These are phyloP conservation scores for Cyanoramphus novaezelandiae DNA, from an alignment of 2,113 vertebrate species.

Conservation along the genomic window DNA sequence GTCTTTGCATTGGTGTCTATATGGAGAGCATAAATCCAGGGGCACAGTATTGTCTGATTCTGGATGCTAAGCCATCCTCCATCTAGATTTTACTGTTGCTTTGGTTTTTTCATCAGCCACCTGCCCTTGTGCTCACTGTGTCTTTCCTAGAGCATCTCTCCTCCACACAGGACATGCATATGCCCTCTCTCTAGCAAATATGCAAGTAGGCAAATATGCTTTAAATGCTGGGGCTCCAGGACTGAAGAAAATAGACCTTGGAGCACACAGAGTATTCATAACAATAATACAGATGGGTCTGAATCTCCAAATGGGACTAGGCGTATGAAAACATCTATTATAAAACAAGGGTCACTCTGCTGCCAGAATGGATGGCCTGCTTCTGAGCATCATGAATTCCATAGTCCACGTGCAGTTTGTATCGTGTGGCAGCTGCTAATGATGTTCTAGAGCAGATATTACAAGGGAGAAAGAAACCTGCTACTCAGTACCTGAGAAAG, in stretches of 20 bases:
- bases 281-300: not conserved
- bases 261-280: not conserved
- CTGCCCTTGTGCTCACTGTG: not conserved
- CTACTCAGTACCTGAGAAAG: not conserved
- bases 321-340: not conserved
- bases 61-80: not conserved
- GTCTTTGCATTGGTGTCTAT: not conserved
- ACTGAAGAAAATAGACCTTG: not conserved
- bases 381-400: slow-evolving; percentile 21
- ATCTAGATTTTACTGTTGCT: rapidly evolving
- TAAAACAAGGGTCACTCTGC: not conserved
- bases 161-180: rapidly evolving
- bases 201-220: not conserved
- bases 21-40: not conserved
- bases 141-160: not conserved
- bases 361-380: not conserved
- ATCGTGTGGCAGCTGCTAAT: not conserved
- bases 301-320: not conserved
- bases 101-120: not conserved
- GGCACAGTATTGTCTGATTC: not conserved
- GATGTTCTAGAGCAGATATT: not conserved
- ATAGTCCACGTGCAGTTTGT: not conserved
- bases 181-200: not conserved
- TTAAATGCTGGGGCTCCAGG: not conserved
- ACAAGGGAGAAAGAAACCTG: not conserved